phyloP scores from a whole-genome alignment of 2,797 vertebrate species.

The Microctenopoma lineatum region DNA sequence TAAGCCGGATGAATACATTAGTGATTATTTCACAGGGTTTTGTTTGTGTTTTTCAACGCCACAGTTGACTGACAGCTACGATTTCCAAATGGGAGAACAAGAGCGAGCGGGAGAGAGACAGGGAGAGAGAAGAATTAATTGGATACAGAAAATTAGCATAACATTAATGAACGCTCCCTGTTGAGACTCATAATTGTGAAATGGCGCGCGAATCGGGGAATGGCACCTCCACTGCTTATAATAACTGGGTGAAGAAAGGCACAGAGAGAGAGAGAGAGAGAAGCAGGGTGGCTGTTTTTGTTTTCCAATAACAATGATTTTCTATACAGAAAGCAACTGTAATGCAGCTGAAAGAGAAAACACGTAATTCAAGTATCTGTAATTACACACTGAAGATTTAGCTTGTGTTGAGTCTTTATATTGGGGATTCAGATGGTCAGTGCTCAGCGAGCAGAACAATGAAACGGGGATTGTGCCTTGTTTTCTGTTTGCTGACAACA shows the following conservation, averaged over 20 bases:
- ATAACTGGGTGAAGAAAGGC: conserved; percentile 71
- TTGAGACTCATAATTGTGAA: conserved; percentile 85
- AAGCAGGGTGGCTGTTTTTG: conserved; percentile 61
- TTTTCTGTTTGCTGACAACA: conserved; percentile 34
- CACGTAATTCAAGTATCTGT: conserved; percentile 65
- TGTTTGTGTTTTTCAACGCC: conserved; percentile 76
- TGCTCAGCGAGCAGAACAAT: conserved; percentile 27
- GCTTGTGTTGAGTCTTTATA: conserved; percentile 28
- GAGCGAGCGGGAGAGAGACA: conserved; percentile 70
- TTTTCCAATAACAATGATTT: conserved; percentile 72
- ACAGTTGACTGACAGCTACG: conserved; percentile 82
- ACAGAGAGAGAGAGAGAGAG: conserved; percentile 39
- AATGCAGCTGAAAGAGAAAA: conserved; percentile 45
- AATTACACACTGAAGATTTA: conserved; percentile 62
- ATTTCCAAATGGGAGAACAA: conserved; percentile 79
- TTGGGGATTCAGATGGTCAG: conserved; percentile 47
- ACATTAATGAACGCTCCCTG: conserved; percentile 87
- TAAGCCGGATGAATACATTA: conserved; percentile 71
- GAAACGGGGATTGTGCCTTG: conserved; percentile 3
- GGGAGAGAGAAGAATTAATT: conserved; percentile 83
- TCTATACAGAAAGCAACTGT: conserved; percentile 59
- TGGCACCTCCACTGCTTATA: conserved; percentile 75
- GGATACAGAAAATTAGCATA: conserved; percentile 88
- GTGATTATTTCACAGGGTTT: conserved; percentile 74
- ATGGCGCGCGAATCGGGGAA: conserved; percentile 74